These are phyloP conservation scores for Melanostigma gelatinosum DNA, from an alignment of 2,113 vertebrate species.

Conservation along the genomic window DNA sequence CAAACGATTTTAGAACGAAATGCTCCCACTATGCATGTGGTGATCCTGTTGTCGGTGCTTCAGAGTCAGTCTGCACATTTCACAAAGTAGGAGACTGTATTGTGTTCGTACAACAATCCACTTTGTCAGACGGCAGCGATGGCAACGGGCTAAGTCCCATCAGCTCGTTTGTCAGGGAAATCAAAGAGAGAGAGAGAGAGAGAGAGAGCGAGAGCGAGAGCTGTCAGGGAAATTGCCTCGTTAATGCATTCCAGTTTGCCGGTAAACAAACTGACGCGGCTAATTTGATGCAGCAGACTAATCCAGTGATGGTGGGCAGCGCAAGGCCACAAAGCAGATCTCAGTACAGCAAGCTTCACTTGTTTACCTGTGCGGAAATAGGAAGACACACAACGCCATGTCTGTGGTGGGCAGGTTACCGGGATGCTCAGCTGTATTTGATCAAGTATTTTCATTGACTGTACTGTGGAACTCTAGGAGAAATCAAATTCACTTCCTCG, in stretches of 20 bases:
- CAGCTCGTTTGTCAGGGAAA: constrained; percentile 1
- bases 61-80: neutral
- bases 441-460: neutral
- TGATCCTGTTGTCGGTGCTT: neutral
- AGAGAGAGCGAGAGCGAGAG: neutral
- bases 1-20: neutral
- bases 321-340: constrained; percentile 4
- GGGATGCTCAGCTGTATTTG: neutral
- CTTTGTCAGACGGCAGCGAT: constrained; percentile 1
- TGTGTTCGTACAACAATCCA: constrained; percentile 16
- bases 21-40: neutral
- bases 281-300: neutral
- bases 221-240: constrained; percentile 13
- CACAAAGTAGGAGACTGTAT: constrained; percentile 1
- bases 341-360: neutral
- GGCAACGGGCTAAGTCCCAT: constrained; percentile 8
- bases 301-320: neutral
- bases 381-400: neutral
- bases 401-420: neutral
- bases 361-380: neutral
- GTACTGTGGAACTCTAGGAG: neutral
- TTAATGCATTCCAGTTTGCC: neutral
- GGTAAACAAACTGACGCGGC: neutral
- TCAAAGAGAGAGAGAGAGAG: neutral
- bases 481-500: neutral